Conservation (phyloP, 1,140 invertebrate genomes). For the Drosophila simulans region DNA sequence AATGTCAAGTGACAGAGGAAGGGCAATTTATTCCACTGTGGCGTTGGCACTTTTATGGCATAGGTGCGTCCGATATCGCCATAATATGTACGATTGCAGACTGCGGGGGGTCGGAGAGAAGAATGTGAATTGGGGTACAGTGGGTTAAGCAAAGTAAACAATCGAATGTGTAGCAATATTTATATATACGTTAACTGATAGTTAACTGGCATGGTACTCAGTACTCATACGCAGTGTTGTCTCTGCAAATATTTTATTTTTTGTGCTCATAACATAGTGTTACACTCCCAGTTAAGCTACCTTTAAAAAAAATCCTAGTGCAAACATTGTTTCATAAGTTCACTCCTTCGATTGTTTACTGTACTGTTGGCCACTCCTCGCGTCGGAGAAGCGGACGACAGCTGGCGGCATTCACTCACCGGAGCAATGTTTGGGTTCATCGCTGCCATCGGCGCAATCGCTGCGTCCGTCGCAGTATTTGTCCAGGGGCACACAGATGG, state of each 20-base stretch:
- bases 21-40: slow-evolving; percentile 89
- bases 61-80: slow-evolving; percentile 94
- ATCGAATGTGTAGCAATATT: neutral
- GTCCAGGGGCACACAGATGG: slow-evolving; percentile 91
- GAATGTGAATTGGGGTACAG: neutral
- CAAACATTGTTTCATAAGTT: too few species aligned
- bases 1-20: slow-evolving; percentile 95
- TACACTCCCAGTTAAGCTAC: too few species aligned
- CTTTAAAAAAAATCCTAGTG: too few species aligned
- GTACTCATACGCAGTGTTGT: too few species aligned
- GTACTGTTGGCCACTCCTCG: neutral
- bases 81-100: slow-evolving; percentile 95
- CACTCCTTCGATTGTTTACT: neutral
- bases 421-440: slow-evolving; percentile 93
- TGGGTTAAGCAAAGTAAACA: neutral
- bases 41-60: slow-evolving; percentile 89
- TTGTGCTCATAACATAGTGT: too few species aligned
- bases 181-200: too few species aligned
- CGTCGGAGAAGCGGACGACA: neutral
- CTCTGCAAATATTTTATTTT: too few species aligned
- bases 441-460: slow-evolving; percentile 93
- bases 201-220: too few species aligned
- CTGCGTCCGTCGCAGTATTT: slow-evolving; percentile 93
- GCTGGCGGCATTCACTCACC: slow-evolving; percentile 85
- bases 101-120: slow-evolving; percentile 76